Evolutionary conservation across 1,140 invertebrate species (phyloP), one percentile per base, ranked within the genome.

Genomic region (Euura lappo): DNA sequence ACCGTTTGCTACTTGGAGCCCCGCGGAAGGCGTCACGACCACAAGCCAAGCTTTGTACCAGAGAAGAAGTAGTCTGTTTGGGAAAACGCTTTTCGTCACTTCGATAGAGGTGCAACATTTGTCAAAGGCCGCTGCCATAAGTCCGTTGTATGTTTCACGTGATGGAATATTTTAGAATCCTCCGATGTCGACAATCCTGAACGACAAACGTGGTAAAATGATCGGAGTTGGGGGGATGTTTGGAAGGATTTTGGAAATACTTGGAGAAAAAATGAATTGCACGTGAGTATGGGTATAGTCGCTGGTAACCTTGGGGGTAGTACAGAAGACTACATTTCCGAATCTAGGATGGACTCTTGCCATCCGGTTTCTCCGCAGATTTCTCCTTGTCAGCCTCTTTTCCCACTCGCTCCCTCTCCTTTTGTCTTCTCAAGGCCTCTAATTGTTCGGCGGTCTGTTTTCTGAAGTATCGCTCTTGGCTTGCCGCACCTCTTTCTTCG

Each of bases 261-360:
- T 88, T 67, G 66, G 84, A 70, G 77, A 85, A 64, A 83, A 79
- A 71, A 78, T 86, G 78, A 88, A 87, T 77, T 88, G 85, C 82
- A 83, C 85, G 86, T 87, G 71, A 86, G 84, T 79, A 28, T 28
- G 28, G 28, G 28, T 28, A 28, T 28, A 28, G 28, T 28, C 28
- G 28, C 28, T 28, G 28, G 28, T 28, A 28, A 28, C 28, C 28
- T 28, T 28, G 28, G 28, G 28, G 28, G 0, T 28, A 28, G 28
- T 28, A 28, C 28, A 28, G 28, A 28, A 28, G 0, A 0, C 28
- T 28, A 28, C 28, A 28, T 28, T 28, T 28, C 28, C 28, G 28
- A 28, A 28, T 28, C 28, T 28, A 28, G 28, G 28, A 28, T 28
- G 28, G 28, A 28, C 28, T 28, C 28, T 28, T 28, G 28, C 28